Percentiles rank a stretch among this genome's conserved stretches.
Evolutionary conservation across 2,113 vertebrate species (phyloP).

Genomic region (Heloderma charlesbogerti): DNA sequence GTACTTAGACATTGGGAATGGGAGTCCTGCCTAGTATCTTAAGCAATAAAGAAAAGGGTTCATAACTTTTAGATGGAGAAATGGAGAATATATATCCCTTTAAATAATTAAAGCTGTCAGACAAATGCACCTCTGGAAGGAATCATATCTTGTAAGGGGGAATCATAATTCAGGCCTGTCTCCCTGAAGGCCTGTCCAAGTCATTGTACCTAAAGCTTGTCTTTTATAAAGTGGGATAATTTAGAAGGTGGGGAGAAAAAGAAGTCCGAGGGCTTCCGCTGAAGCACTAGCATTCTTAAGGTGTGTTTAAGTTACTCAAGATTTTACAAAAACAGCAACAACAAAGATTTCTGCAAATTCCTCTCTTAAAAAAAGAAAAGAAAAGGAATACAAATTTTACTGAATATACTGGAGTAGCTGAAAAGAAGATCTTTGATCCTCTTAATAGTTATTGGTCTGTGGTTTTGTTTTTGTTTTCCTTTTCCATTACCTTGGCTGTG

Average conservation of each 20-base stretch:
- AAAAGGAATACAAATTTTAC: background rate
- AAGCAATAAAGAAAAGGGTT: conserved; percentile 36
- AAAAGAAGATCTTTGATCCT: background rate
- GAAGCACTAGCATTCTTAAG: background rate
- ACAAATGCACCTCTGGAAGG: background rate
- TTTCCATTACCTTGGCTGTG: no score
- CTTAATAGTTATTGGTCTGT: background rate
- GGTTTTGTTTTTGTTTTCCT: no score
- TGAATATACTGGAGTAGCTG: background rate
- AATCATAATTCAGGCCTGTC: background rate
- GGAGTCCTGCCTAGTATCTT: conserved; percentile 28
- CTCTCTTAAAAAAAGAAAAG: background rate
- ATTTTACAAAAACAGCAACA: background rate
- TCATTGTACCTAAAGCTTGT: background rate
- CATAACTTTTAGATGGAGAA: background rate
- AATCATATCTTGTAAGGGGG: background rate
- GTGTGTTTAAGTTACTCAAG: background rate
- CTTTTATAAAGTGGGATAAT: background rate
- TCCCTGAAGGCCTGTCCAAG: fast-evolving
- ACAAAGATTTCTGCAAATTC: background rate
- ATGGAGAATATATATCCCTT: background rate
- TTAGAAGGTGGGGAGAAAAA: background rate
- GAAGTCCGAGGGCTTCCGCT: background rate
- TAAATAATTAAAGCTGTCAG: conserved; percentile 2
- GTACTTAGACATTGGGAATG: conserved; percentile 41